Evolutionary conservation across 2,113 vertebrate species (phyloP).

Genomic region (Lophotis ruficrista): DNA sequence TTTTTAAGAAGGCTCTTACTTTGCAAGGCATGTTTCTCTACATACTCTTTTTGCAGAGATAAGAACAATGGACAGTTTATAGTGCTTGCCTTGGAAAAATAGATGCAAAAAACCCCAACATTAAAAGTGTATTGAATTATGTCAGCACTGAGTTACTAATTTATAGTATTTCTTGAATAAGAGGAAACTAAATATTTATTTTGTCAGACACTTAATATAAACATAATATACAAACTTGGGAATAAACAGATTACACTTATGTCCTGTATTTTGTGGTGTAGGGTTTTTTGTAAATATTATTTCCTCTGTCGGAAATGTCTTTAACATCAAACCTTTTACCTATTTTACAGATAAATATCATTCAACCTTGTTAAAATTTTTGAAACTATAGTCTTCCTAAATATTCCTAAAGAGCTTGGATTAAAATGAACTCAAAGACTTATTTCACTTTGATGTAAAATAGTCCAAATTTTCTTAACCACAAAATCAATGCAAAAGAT

Average conservation of each 20-base stretch:
- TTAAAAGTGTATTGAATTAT: background rate
- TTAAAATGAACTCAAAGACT: background rate
- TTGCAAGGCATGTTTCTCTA: background rate
- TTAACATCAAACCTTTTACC: background rate
- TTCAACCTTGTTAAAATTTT: background rate
- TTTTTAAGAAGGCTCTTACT: background rate
- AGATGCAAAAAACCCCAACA: fast-evolving
- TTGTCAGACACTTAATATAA: background rate
- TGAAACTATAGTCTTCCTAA: background rate
- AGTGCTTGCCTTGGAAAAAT: background rate
- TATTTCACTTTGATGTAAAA: background rate
- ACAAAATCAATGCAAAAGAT: background rate
- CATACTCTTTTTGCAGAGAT: background rate
- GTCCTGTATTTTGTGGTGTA: background rate
- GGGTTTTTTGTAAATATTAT: background rate
- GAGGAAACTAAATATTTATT: background rate
- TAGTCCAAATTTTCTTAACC: background rate
- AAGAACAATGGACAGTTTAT: background rate
- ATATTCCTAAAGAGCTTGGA: background rate
- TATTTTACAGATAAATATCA: background rate
- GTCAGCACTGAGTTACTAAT: background rate
- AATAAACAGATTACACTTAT: background rate
- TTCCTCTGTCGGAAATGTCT: background rate
- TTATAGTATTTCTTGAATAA: background rate
- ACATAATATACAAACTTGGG: background rate